Conservation (phyloP, 1,140 invertebrate species). For the Chelonus insularis region DNA sequence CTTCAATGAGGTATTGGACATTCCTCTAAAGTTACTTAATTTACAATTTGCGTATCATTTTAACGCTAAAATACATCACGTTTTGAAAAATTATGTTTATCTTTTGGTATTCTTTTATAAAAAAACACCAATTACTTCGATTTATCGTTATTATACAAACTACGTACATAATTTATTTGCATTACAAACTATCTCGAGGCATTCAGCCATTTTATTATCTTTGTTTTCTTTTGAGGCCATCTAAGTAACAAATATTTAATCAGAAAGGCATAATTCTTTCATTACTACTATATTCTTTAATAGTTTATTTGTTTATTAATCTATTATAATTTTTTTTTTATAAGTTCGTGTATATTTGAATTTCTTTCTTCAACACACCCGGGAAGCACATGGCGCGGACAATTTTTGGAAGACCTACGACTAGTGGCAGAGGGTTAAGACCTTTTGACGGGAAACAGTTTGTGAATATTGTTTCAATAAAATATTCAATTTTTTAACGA, state of each 20-base stretch:
- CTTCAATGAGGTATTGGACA: too few relatives aligned
- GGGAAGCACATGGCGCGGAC: constrained; percentile 20
- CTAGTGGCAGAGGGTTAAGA: constrained; percentile 18
- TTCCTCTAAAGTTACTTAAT: too few relatives aligned
- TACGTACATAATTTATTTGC: too few relatives aligned
- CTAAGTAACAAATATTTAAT: constrained; percentile 30
- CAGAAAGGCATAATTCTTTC: constrained; percentile 23
- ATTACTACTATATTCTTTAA: neutral
- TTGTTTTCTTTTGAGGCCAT: constrained; percentile 24
- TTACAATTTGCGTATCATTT: too few relatives aligned
- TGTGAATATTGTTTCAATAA: neutral
- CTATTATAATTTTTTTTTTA: constrained; percentile 16
- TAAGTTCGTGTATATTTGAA: neutral
- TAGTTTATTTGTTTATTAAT: neutral
- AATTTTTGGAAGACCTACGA: constrained; percentile 19
- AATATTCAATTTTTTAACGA: neutral
- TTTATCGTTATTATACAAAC: too few relatives aligned
- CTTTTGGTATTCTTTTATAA: too few relatives aligned
- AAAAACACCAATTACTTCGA: too few relatives aligned
- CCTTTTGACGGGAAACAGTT: neutral
- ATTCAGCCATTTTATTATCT: neutral
- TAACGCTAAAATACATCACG: too few relatives aligned
- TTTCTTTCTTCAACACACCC: constrained; percentile 4
- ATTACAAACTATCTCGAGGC: neutral
- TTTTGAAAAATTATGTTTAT: too few relatives aligned